Percentiles rank a stretch among this genome's conserved stretches.
Conservation (phyloP, 2,888 invertebrate species). For the Epiblema foenella region DNA sequence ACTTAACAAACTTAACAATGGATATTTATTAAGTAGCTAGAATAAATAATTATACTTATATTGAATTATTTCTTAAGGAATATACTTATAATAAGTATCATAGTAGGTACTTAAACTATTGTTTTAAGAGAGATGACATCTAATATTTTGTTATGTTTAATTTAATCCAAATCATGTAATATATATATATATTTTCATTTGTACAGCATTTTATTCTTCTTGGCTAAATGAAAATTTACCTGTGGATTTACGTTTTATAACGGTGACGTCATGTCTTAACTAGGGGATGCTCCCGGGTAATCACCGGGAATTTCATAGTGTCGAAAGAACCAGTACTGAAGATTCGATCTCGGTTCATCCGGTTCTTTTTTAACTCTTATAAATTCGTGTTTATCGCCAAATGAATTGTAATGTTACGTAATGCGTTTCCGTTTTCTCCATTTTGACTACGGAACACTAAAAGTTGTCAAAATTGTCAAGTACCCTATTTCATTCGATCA, state of each 20-base stretch:
- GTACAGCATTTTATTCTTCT: neutral
- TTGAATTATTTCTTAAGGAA: neutral
- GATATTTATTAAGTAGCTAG: neutral
- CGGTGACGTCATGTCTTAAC: too few relatives aligned
- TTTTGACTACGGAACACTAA: too few relatives aligned
- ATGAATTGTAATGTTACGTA: too few relatives aligned
- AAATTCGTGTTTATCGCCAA: too few relatives aligned
- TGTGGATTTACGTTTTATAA: neutral
- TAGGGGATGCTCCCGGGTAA: too few relatives aligned
- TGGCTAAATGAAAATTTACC: neutral
- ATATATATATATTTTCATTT: neutral
- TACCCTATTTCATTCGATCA: too few relatives aligned
- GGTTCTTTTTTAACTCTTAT: too few relatives aligned
- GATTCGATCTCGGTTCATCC: too few relatives aligned
- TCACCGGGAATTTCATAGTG: too few relatives aligned
- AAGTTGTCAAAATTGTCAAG: too few relatives aligned
- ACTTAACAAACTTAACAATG: neutral
- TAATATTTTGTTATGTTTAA: neutral
- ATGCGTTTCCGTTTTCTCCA: too few relatives aligned
- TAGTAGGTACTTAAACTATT: neutral
- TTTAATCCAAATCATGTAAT: neutral
- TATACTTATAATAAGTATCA: neutral
- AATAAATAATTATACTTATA: neutral
- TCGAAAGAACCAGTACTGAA: too few relatives aligned
- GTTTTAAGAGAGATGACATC: constrained; percentile 3